Base-by-base conservation (phyloP, 2,113 vertebrate genomes). In the Corythaeola cristata region DNA sequence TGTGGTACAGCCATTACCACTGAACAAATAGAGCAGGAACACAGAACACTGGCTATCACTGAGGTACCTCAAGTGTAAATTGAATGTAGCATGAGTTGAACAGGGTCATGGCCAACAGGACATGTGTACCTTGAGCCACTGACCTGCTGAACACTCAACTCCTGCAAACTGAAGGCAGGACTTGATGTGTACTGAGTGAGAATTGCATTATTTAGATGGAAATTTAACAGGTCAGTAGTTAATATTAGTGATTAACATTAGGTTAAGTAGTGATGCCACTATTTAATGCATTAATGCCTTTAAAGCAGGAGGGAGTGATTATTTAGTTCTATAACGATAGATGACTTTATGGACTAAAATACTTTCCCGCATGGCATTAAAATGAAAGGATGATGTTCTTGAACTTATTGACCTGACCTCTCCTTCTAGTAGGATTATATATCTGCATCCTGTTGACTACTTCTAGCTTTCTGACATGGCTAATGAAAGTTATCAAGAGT, bases 121-220 rank as follows among this genome's bases (percentile, higher is more conserved):
- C 19, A 28, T 21, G 14, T 23, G 27, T 62, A 33, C 18, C 7
- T 27, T 53, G 21, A 69, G 18, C 37, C 21, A 11, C 26, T 17
- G 37, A 32, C 32, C 21, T 33, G 50, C 30, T 32, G 39, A 50
- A n/a, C 28, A n/a, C 15, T 28, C 39, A n/a, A 15, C 49, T 23
- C 12, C 75, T 15, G 11, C 30, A 13, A 55, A 56, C 35, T 8
- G 14, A 27, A 67, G 60, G 52, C 37, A 52, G 32, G 8, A 26
- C 18, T 39, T 32, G 5, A 3, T 7, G 11, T 12, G 26, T 19
- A 15, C 14, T 5, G 23, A 12, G 7, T 21, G 16, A 59, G 45
- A 53, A n/a, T 0, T 12, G 17, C 9, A 3, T 21, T n/a, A 8
- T 32, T 45, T 11, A 12, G 20, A 27, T 1, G 32, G 5, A 15